Base-by-base conservation (phyloP, 2,113 vertebrate genomes). In the Phycodurus eques region DNA sequence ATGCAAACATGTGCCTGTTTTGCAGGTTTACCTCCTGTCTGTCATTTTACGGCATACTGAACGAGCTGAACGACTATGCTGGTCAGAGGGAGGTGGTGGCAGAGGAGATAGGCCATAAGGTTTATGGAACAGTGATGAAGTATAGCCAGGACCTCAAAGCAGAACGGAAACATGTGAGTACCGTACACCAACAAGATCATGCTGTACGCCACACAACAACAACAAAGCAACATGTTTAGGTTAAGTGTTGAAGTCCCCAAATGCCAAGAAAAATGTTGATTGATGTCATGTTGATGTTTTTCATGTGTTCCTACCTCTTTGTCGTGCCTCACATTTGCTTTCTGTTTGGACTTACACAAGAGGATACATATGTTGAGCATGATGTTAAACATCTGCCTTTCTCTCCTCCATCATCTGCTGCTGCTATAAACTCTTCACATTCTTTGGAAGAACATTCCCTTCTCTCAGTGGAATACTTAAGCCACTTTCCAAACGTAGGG, bases 31-130 rank as follows among this genome's bases (percentile, higher is more conserved):
- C 97, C 4, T 95, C 97, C 0, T 99, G 96, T 80, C 75, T 96
- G 87, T 96, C 96, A 20, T 98, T 98, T 90, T 97, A 95, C 93
- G 93, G 95, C 84, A 94, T 98, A 82, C 94, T 98, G 78, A 98
- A 98, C 0, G 97, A 99, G 79, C 75, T 99, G 85, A 98, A 97
- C 76, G 98, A 99, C 93, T 98, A 96, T 67, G 97, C 98, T 1
- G 97, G 98, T 84, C 97, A 99, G 78, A 93, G 97, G 86, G 98
- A 99, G 93, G 95, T 98, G 57, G 98, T 99, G 86, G 98, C 98
- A 12, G 98, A 99, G 92, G 97, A 99, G 90, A 95, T 99, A 94
- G 94, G 93, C 17, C 96, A 98, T 86, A 94, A 92, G 90, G 97
- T 99, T 39, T 98, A 97, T 7, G 95, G 94, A 17, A 97, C 98